Percentiles rank a stretch among this genome's conserved stretches.
Evolutionary conservation across 2,888 invertebrate genomes (phyloP).

Genomic region (Therioaphis trifolii): DNA sequence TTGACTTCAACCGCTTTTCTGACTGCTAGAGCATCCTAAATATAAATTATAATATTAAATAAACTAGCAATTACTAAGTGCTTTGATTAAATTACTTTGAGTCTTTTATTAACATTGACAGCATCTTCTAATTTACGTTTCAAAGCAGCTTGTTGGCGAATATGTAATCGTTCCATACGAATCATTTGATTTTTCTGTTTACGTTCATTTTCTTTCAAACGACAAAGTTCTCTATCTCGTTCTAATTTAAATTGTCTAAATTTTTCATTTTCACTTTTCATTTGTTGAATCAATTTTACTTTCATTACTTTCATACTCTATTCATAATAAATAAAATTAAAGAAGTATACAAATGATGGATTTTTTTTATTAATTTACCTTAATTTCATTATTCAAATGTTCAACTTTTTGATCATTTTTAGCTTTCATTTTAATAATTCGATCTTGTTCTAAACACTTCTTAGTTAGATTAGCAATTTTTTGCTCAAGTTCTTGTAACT

Average conservation of each 20-base stretch:
- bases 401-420: slow-evolving; percentile 83
- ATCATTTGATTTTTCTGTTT: slow-evolving; percentile 84
- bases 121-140: slow-evolving; percentile 91
- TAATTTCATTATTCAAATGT: slow-evolving; percentile 77
- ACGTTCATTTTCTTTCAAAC: slow-evolving; percentile 83
- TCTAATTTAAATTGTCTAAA: slow-evolving; percentile 85
- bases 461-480: slow-evolving; percentile 54
- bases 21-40: slow-evolving; percentile 75
- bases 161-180: slow-evolving; percentile 78
- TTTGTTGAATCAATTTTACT: slow-evolving; percentile 83
- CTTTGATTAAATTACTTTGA: slow-evolving; percentile 73
- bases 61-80: not conserved
- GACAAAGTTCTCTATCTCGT: slow-evolving; percentile 82
- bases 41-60: slow-evolving; percentile 23
- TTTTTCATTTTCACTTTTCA: slow-evolving; percentile 85
- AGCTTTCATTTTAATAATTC: slow-evolving; percentile 79
- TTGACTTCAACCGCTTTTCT: slow-evolving; percentile 72
- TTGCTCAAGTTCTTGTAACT: slow-evolving; percentile 81
- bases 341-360: too few relatives aligned
- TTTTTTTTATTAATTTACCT: slow-evolving; percentile 65
- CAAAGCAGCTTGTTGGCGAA: slow-evolving; percentile 84
- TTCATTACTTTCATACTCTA: slow-evolving; percentile 69
- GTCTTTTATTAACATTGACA: slow-evolving; percentile 83
- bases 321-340: too few relatives aligned
- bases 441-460: slow-evolving; percentile 72